Evolutionary conservation across 2,888 invertebrate species (phyloP), one percentile per base, ranked within the genome.

Genomic region (Lypha dubia): DNA sequence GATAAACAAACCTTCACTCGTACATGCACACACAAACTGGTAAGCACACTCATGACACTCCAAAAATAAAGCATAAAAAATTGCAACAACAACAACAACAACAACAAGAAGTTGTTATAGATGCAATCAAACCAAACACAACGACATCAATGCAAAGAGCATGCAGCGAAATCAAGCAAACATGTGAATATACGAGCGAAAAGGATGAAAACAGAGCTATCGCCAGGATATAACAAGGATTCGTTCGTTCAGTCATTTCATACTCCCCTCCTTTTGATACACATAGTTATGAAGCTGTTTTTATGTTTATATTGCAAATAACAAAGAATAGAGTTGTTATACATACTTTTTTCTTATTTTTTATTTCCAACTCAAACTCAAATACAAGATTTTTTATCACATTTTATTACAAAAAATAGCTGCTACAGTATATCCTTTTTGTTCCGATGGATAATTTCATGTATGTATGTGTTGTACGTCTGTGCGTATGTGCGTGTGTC

Each of bases 81-180:
- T 20, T 20, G 28, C 8, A n/a, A 24, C 58, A 80, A 46, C 38
- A 49, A 79, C n/a, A n/a, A 60, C 35, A 38, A 46, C 8, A n/a
- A 24, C 58, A 80, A 46, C 38, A 49, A 79, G 24, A 44, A 63
- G 46, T 63, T 71, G 79, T 32, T 35, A 56, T 53, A 71, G 77
- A 73, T 65, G 49, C 56, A 77, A 77, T 71, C 77, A 53, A 83
- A 53, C 46, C 67, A 38, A 32, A 79, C 56, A 62, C 60, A 68
- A 51, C 41, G 56, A 58, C 44, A 56, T 22, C 22, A 67, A 13
- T 35, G 20, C 20, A 49, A 53, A 53, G n/a, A n/a, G 35, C 74
- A 74, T 32, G 49, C 49, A 67, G 17, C 41, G 62, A 63, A 76
- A 49, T 51, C 65, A 60, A 67, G 24, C 67, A 74, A 15, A 46